Percentiles rank a stretch among this genome's conserved stretches.
phyloP scores from a whole-genome alignment of 2,797 vertebrate species.

The Carcharodon carcharias region DNA sequence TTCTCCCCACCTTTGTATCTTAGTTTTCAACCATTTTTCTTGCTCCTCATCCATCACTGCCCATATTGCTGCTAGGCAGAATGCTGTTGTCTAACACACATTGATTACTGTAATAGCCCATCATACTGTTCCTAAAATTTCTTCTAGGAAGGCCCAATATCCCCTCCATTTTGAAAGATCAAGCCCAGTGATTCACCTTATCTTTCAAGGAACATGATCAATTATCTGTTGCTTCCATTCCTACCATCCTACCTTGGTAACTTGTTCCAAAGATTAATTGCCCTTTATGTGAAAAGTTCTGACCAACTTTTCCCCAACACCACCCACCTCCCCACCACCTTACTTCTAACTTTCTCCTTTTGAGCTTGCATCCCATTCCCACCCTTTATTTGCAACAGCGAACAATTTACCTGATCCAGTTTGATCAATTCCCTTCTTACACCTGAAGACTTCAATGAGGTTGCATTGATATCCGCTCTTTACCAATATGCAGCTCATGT shows the following conservation, averaged over 20 bases:
- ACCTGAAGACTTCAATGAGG: background rate
- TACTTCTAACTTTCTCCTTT: background rate
- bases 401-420: slow-evolving; percentile 8
- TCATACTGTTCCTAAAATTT: background rate
- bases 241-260: background rate
- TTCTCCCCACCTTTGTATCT: background rate
- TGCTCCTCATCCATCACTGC: background rate
- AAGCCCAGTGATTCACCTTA: background rate
- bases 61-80: background rate
- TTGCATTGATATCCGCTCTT: background rate
- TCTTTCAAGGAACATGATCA: background rate
- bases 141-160: background rate
- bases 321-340: background rate
- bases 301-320: background rate
- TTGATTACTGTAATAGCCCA: background rate
- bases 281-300: background rate
- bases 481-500: background rate
- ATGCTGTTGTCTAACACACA: background rate
- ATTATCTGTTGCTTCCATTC: background rate
- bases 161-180: background rate
- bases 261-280: background rate
- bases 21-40: background rate
- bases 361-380: background rate
- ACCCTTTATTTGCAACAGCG: background rate
- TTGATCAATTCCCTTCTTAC: slow-evolving; percentile 2